phyloP scores from a whole-genome alignment of 2,113 vertebrate species.

The Protobothrops mucrosquamatus region DNA sequence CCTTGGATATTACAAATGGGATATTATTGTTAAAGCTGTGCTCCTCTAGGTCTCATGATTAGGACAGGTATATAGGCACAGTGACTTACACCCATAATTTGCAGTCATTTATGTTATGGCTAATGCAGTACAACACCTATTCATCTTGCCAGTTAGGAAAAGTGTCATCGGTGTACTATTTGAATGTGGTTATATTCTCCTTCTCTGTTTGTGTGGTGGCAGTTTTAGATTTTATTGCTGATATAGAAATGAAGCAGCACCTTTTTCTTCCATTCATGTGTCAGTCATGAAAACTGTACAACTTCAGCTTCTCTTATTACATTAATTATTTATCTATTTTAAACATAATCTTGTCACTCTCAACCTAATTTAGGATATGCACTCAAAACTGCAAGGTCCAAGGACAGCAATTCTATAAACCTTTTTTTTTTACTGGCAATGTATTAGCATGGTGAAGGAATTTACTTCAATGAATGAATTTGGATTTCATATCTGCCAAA shows the following conservation, averaged over 20 bases:
- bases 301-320: conserved; percentile 36
- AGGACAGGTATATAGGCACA: not conserved
- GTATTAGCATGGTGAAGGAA: not conserved
- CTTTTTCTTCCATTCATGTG: not conserved
- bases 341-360: conserved; percentile 48
- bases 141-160: too few relatives aligned
- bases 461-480: conserved; percentile 8
- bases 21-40: not conserved
- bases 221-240: not conserved
- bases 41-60: not conserved
- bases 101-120: too few relatives aligned
- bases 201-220: not conserved
- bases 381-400: conserved; percentile 34
- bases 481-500: conserved; percentile 11
- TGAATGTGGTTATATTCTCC: too few relatives aligned
- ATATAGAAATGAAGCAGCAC: not conserved
- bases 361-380: conserved; percentile 36
- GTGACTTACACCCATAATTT: not conserved
- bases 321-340: conserved; percentile 57
- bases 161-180: too few relatives aligned
- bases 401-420: conserved; percentile 39
- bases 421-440: conserved; percentile 35
- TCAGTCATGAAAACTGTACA: conserved; percentile 36
- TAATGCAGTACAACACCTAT: too few relatives aligned
- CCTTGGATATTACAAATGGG: not conserved